These are phyloP conservation scores for Anolis carolinensis DNA, from an alignment of 2,113 vertebrate species.

Conservation along the genomic window DNA sequence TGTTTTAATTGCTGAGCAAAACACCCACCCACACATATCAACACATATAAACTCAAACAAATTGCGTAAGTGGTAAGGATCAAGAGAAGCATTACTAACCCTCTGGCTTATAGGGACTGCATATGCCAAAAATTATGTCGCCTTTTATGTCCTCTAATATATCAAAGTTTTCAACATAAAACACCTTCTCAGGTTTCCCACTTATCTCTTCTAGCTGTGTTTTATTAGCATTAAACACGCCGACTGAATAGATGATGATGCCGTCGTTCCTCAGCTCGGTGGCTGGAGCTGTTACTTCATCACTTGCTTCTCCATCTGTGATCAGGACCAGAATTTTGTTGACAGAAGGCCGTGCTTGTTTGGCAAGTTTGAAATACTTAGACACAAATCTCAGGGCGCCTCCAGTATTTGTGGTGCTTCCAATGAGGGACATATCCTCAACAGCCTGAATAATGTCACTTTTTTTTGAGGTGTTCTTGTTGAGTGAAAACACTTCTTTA, in stretches of 20 bases:
- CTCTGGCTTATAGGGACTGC: constrained; percentile 45
- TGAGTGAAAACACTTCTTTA: constrained; percentile 65
- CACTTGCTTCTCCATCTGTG: constrained; percentile 68
- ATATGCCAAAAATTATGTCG: constrained; percentile 60
- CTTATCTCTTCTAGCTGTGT: constrained; percentile 66
- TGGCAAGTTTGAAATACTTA: constrained; percentile 59
- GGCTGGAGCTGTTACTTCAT: constrained; percentile 60
- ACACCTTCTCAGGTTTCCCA: constrained; percentile 47
- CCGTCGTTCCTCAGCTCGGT: constrained; percentile 44
- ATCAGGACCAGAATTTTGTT: constrained; percentile 72
- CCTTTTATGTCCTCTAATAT: constrained; percentile 57
- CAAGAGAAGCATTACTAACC: constrained; percentile 21
- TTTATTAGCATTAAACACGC: constrained; percentile 66
- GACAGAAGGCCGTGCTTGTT: constrained; percentile 53
- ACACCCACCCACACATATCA: neutral
- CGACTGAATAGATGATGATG: constrained; percentile 69
- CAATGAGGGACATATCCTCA: constrained; percentile 55
- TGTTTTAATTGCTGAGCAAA: neutral
- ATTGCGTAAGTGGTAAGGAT: neutral
- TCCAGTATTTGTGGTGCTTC: constrained; percentile 52
- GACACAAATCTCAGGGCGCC: constrained; percentile 59
- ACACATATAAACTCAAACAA: neutral
- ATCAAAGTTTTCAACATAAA: constrained; percentile 66
- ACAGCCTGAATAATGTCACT: constrained; percentile 59
- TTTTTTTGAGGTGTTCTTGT: constrained; percentile 49